phyloP scores from a whole-genome alignment of 1,140 invertebrate species.

The Vollenhovia emeryi region DNA sequence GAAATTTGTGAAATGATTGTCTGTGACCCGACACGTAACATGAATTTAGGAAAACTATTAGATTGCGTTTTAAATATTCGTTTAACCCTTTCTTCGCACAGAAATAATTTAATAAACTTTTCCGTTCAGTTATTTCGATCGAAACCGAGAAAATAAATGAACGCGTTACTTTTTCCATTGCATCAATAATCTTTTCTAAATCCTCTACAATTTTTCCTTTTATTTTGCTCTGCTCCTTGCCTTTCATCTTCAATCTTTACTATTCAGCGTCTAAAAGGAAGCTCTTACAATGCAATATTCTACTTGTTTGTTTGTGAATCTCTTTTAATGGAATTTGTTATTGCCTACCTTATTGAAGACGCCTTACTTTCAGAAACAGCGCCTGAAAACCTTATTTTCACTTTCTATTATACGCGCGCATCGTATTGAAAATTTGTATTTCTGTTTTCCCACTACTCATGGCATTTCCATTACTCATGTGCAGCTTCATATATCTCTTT shows the following conservation, averaged over 20 bases:
- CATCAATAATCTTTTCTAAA: background rate
- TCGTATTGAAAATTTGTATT: constrained; percentile 11
- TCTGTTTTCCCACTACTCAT: background rate
- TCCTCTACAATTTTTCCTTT: constrained; percentile 14
- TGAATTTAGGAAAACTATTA: background rate
- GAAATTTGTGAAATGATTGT: too few relatives aligned
- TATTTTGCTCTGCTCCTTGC: constrained; percentile 10
- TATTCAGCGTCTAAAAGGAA: constrained; percentile 35
- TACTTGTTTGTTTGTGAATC: constrained; percentile 40
- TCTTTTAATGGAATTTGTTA: constrained; percentile 54
- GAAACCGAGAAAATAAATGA: background rate
- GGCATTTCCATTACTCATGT: background rate
- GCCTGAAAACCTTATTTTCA: constrained; percentile 26
- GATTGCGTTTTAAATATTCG: background rate
- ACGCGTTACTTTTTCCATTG: background rate
- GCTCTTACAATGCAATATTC: constrained; percentile 40
- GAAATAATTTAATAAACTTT: constrained; percentile 8
- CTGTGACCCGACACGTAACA: too few relatives aligned
- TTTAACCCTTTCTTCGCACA: background rate
- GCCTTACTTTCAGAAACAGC: constrained; percentile 32
- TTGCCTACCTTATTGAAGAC: constrained; percentile 26
- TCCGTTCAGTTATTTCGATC: background rate
- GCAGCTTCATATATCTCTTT: background rate
- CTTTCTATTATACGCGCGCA: constrained; percentile 6
- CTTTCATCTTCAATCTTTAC: constrained; percentile 37